Evolutionary conservation across 1,140 invertebrate species (phyloP), one percentile per base, ranked within the genome.

Genomic region (Drosophila equinoxialis): DNA sequence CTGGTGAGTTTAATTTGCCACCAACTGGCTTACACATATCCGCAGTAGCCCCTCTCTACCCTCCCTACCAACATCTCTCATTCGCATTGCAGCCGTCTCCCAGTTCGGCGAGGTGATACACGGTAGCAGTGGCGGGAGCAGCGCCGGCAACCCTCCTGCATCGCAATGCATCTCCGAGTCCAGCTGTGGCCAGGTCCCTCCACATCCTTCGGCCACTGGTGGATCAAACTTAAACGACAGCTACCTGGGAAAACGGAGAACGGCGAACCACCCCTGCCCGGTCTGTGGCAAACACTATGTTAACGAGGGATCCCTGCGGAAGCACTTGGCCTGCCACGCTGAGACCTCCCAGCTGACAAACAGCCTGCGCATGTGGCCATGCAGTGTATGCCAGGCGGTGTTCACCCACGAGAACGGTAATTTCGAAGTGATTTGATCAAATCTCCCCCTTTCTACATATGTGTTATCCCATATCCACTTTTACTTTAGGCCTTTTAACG

Each of bases 231-330:
- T 81, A 8, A 93, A 93, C 92, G 94, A 95, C 93, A 94, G 93
- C 94, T 97, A 96, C 94, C 94, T 97, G 96, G 97, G 96, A 90
- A 98, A 98, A 41, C 94, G 97, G 93, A 94, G 97, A 92, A 98
- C 97, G 54, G 97, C 97, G 69, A 98, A 98, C 92, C 97, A 98
- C 93, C 97, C 97, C 45, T 98, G 97, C 92, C 97, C 97, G 14
- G 96, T 98, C 8, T 98, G 97, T 92, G 97, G 97, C 67, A 98
- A 98, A 93, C 97, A 98, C 92, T 98, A 98, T 93, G 97, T 98
- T 77, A 98, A 98, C 93, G 97, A 98, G 93, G 97, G 97, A 74
- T 97, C 96, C 73, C 93, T 98, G 71, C 94, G 97, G 81, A 98
- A 98, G 93, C 97, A 98, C 93, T 94, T 98, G 79, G 96, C 97